Evolutionary conservation across 1,140 invertebrate species (phyloP).

Genomic region (Colletes latitarsis): DNA sequence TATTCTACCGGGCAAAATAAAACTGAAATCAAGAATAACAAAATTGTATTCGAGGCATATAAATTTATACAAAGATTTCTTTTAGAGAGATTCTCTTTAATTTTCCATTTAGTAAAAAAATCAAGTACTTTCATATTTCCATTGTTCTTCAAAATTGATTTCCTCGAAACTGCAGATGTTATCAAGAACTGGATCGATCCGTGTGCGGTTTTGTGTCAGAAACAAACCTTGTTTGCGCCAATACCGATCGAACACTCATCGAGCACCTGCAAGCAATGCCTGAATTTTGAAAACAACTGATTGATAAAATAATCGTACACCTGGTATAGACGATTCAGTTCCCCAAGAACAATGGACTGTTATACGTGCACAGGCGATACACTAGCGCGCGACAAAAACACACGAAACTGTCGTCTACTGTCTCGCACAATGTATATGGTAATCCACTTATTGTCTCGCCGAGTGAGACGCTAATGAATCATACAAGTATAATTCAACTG

Average conservation of each 20-base stretch:
- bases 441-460: constrained; percentile 50
- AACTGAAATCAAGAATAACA: too few species aligned
- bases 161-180: too few species aligned
- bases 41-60: too few species aligned
- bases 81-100: too few species aligned
- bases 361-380: not conserved
- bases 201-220: not conserved
- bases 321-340: constrained; percentile 19
- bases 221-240: not conserved
- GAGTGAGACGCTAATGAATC: constrained; percentile 50
- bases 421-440: constrained; percentile 39
- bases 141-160: too few species aligned
- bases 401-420: constrained; percentile 23
- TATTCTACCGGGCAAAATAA: too few species aligned
- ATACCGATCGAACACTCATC: constrained; percentile 3
- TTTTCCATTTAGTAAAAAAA: too few species aligned
- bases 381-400: constrained; percentile 15
- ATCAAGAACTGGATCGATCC: not conserved
- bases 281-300: constrained; percentile 5
- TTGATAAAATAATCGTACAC: constrained; percentile 11
- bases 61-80: too few species aligned
- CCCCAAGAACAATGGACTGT: constrained; percentile 10
- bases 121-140: too few species aligned
- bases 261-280: not conserved
- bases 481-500: constrained; percentile 52